Evolutionary conservation across 2,888 invertebrate species (phyloP).

Genomic region (Nephrotoma guestfalica): DNA sequence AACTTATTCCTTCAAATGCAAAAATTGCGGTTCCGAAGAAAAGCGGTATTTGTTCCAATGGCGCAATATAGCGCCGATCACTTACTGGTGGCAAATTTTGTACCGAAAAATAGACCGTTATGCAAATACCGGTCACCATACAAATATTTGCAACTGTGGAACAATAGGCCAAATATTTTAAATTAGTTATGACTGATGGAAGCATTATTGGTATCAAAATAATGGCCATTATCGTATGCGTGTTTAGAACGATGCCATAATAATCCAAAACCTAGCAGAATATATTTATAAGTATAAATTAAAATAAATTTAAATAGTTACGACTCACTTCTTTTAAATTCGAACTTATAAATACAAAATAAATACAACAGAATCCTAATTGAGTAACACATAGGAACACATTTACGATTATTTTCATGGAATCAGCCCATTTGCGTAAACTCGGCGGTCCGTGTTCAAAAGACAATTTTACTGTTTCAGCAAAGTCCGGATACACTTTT

Average conservation of each 20-base stretch:
- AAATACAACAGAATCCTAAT: conserved; percentile 94
- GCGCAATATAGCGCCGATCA: conserved; percentile 44
- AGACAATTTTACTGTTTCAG: conserved; percentile 67
- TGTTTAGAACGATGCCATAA: conserved; percentile 43
- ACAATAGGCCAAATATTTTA: conserved; percentile 62
- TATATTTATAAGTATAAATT: conserved; percentile 6
- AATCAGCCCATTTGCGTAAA: conserved; percentile 43
- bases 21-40: conserved; percentile 94
- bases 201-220: conserved; percentile 56
- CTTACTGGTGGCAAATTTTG: conserved; percentile 51
- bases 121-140: conserved; percentile 51
- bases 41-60: conserved; percentile 53
- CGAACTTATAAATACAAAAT: conserved; percentile 85
- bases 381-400: conserved; percentile 88
- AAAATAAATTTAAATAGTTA: neutral
- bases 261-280: conserved; percentile 48
- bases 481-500: conserved; percentile 51
- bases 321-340: conserved; percentile 58
- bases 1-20: conserved; percentile 91
- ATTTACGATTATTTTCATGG: conserved; percentile 61
- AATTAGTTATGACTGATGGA: conserved; percentile 58
- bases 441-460: conserved; percentile 59
- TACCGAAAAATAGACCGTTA: conserved; percentile 58
- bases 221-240: conserved; percentile 59
- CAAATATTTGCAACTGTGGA: conserved; percentile 66